These are phyloP conservation scores for Empis stercorea DNA, from an alignment of 2,888 invertebrate genomes.

Conservation along the genomic window DNA sequence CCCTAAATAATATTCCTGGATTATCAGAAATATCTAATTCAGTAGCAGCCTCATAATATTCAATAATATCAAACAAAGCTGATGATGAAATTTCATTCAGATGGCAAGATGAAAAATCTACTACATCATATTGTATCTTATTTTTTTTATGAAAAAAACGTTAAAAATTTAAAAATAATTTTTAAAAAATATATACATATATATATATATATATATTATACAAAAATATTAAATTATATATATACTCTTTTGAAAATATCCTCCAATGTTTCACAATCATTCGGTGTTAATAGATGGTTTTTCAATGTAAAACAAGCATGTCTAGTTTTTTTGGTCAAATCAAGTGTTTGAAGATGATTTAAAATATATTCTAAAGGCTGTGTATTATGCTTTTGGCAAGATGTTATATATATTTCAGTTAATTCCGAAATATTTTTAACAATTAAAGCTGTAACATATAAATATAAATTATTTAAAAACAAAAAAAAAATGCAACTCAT, in stretches of 20 bases:
- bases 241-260: constrained; percentile 58
- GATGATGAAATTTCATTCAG: constrained; percentile 45
- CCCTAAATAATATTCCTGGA: constrained; percentile 55
- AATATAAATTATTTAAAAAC: not conserved
- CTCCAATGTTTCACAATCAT: constrained; percentile 70
- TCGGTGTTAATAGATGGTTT: constrained; percentile 48
- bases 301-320: constrained; percentile 46
- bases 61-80: constrained; percentile 81
- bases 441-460: constrained; percentile 18
- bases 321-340: constrained; percentile 33
- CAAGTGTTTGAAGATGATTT: constrained; percentile 52
- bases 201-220: not conserved
- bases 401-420: constrained; percentile 54
- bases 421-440: constrained; percentile 48
- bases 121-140: constrained; percentile 34
- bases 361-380: constrained; percentile 55
- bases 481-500: not conserved
- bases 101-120: constrained; percentile 33
- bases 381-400: constrained; percentile 60
- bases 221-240: not conserved
- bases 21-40: constrained; percentile 67
- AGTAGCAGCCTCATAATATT: constrained; percentile 76
- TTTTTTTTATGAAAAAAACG: not conserved
- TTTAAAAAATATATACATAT: no score
- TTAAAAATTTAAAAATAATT: constrained; percentile 26